A percentile compares a stretch with the other conserved stretches of the same genome.
phyloP scores from a whole-genome alignment of 2,113 vertebrate species.

The Callocephalon fimbriatum region DNA sequence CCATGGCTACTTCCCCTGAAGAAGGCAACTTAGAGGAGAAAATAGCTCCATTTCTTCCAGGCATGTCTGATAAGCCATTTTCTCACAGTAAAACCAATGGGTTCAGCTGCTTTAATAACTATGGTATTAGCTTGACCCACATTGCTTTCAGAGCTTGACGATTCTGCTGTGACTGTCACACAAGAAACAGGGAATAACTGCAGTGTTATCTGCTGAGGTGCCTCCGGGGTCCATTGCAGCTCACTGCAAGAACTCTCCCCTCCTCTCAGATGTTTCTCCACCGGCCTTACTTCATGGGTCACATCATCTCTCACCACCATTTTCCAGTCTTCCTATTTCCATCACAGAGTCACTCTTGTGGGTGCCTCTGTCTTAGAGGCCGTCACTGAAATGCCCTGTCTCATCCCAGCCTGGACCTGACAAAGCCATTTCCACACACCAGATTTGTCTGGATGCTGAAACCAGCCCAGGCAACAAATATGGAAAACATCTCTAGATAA shows the following conservation, averaged over 20 bases:
- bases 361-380: not conserved
- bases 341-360: not conserved
- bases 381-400: not conserved
- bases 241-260: not conserved
- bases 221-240: not conserved
- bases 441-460: not conserved
- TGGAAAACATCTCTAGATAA: not conserved
- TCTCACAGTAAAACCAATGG: not conserved
- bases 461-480: not conserved
- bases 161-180: not conserved
- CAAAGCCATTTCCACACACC: not conserved
- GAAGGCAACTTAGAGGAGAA: not conserved
- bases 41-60: not conserved
- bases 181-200: not conserved
- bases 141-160: not conserved
- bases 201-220: not conserved
- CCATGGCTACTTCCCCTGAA: not conserved
- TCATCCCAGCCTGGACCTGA: not conserved
- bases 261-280: not conserved
- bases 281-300: not conserved
- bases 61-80: not conserved
- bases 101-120: not conserved
- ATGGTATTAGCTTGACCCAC: not conserved
- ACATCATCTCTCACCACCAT: not conserved
- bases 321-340: not conserved